Percentiles rank a stretch among this genome's conserved stretches.
Evolutionary conservation across 2,797 vertebrate species (phyloP).

Genomic region (Pelobates cultripes): DNA sequence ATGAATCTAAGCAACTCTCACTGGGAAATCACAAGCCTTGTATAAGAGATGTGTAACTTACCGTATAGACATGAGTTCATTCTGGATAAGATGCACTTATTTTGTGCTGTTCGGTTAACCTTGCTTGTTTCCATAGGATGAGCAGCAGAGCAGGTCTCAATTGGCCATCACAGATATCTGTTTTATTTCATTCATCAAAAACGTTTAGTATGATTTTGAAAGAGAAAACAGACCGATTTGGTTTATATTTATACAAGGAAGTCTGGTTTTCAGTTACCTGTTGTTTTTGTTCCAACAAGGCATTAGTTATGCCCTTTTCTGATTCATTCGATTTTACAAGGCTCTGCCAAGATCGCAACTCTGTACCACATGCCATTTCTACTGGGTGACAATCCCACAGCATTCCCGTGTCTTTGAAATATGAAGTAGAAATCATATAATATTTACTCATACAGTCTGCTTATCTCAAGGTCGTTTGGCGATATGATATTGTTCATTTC

Average conservation of each 20-base stretch:
- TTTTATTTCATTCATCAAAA: too few species aligned
- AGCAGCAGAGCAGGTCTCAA: not conserved
- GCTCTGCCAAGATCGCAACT: not conserved
- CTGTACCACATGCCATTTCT: not conserved
- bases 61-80: not conserved
- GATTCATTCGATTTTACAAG: too few species aligned
- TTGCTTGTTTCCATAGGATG: not conserved
- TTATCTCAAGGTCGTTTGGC: not conserved
- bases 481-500: too few species aligned
- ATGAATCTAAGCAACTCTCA: conserved; percentile 18
- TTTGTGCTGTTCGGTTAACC: not conserved
- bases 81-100: not conserved
- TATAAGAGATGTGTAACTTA: conserved; percentile 1
- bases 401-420: not conserved
- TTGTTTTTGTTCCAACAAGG: not conserved
- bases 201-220: too few species aligned
- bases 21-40: conserved; percentile 25
- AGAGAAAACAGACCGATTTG: not conserved
- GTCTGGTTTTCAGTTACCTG: not conserved
- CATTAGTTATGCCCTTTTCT: not conserved
- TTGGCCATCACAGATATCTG: too few species aligned
- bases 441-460: not conserved
- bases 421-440: not conserved
- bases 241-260: not conserved
- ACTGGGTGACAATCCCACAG: not conserved